Base-by-base conservation (phyloP, 2,113 vertebrate genomes). In the Percina caprodes region DNA sequence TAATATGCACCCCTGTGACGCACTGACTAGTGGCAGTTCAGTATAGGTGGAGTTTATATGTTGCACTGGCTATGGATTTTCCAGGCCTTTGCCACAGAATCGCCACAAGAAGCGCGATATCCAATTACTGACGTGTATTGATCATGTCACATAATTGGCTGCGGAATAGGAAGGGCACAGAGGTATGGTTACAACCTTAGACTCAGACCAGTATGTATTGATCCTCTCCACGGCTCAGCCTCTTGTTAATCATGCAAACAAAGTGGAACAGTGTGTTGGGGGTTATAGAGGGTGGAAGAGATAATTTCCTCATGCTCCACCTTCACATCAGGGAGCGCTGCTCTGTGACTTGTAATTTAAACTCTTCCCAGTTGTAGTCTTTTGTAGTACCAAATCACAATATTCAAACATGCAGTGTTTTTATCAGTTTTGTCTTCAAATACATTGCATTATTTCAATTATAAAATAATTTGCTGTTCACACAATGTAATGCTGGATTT, bases 101-200 rank as follows among this genome's bases (percentile, higher is more conserved):
- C 5, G 21, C 61, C 77, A 82, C 72, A 58, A 82, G 56, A 69
- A 82, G 83, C 35, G 52, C 85, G 23, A 92, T 94, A 94, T 94
- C 91, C 88, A 82, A 91, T 94, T 94, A 93, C 92, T 33, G 84
- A 89, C 73, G 56, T 13, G 46, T 92, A 94, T 93, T 93, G 94
- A 95, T 95, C 91, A 87, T 80, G 87, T 94, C 92, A 80, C 86
- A 75, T 93, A 94, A 95, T 94, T 94, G 92, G 88, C 86, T 89
- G 81, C 56, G 87, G 84, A 82, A 75, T 56, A 70, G 92, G 83
- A 89, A 86, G 85, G 78, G 89, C 79, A 88, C 88, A 89, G 67
- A 82, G 89, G 85, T 90, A 80, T 86, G 86, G 91, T 93, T 92
- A 85, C 93, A 90, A 56, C 68, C 79, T 76, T 84, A 61, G 85